Evolutionary conservation across 2,113 vertebrate genomes (phyloP).

Genomic region (Gopherus evgoodei): DNA sequence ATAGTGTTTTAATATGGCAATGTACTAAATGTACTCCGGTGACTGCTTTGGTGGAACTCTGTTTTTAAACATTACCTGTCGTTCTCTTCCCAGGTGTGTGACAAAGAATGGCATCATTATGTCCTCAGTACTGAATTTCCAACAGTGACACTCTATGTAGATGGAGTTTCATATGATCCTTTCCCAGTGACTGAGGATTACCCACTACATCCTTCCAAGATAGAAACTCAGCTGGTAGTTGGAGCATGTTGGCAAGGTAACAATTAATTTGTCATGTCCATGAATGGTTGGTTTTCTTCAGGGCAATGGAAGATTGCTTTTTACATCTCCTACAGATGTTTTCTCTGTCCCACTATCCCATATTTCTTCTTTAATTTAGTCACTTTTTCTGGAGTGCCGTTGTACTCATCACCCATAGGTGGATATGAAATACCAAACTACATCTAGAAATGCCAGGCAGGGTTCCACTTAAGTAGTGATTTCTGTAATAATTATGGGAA

Average conservation of each 20-base stretch:
- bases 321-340: neutral
- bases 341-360: neutral
- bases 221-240: conserved; percentile 93
- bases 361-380: neutral
- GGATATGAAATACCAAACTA: neutral
- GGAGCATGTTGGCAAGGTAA: conserved; percentile 99
- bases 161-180: conserved; percentile 90
- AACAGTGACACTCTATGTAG: conserved; percentile 89
- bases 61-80: neutral
- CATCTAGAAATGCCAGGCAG: neutral
- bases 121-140: conserved; percentile 94
- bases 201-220: conserved; percentile 90
- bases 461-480: neutral
- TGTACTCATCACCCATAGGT: neutral
- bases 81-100: conserved; percentile 85
- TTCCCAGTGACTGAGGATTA: conserved; percentile 96
- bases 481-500: conserved; percentile 13
- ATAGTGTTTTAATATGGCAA: neutral
- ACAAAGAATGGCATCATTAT: conserved; percentile 98
- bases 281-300: neutral
- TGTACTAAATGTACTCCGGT: neutral
- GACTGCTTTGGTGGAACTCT: neutral
- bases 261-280: neutral
- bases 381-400: neutral
- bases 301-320: neutral